These are phyloP conservation scores for Rhynchomys soricoides DNA, from an alignment of 2,113 vertebrate genomes.

Conservation along the genomic window DNA sequence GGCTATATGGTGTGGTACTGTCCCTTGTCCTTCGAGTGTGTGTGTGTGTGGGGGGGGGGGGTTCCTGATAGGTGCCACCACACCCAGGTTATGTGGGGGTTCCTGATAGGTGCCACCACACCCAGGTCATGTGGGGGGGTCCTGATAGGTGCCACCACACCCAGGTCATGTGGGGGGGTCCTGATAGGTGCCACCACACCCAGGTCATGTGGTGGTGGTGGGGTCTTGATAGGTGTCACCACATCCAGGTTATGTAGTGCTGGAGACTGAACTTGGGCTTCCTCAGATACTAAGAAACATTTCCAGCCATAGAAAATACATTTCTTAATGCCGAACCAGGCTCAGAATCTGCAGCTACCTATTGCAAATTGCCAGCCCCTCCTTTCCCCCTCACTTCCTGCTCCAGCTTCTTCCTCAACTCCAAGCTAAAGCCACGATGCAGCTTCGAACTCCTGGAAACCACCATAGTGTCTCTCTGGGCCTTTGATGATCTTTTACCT, in stretches of 20 bases:
- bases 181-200: not conserved
- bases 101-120: not conserved
- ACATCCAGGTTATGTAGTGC: too few relatives aligned
- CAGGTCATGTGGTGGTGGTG: too few relatives aligned
- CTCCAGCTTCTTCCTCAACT: not conserved
- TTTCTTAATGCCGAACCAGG: not conserved
- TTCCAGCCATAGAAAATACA: not conserved
- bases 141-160: not conserved
- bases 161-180: too few relatives aligned
- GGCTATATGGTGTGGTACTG: too few relatives aligned
- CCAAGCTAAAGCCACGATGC: not conserved
- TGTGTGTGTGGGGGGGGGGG: too few relatives aligned
- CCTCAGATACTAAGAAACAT: not conserved
- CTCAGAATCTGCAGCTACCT: not conserved
- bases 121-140: too few relatives aligned
- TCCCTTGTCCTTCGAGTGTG: not conserved
- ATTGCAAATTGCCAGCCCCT: not conserved
- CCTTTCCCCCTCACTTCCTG: not conserved
- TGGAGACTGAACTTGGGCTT: not conserved
- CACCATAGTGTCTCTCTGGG: not conserved
- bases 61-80: not conserved
- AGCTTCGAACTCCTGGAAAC: not conserved
- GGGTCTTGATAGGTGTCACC: not conserved
- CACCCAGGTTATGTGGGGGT: too few relatives aligned
- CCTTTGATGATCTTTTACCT: not conserved